A percentile compares a stretch with the other conserved stretches of the same genome.
phyloP scores from a whole-genome alignment of 2,797 vertebrate genomes.

The Pelobates cultripes region DNA sequence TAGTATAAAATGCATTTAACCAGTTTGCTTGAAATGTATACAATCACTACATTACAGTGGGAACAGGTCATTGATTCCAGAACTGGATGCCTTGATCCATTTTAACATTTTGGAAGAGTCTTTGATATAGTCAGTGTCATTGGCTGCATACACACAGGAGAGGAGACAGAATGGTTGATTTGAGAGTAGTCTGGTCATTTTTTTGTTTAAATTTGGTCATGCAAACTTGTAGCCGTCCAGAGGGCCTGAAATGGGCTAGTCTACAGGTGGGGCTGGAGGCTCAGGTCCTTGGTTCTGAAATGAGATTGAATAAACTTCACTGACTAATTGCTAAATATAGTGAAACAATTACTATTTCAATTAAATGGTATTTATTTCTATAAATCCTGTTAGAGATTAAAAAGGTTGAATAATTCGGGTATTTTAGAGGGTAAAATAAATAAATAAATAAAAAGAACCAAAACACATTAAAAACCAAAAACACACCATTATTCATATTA shows the following conservation, averaged over 20 bases:
- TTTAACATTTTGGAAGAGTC: conserved; percentile 54
- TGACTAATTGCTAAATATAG: too few relatives aligned
- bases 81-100: neutral
- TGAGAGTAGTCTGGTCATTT: conserved; percentile 70
- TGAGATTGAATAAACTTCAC: neutral
- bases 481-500: too few relatives aligned
- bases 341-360: too few relatives aligned
- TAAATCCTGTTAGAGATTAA: too few relatives aligned
- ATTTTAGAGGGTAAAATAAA: too few relatives aligned
- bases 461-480: too few relatives aligned
- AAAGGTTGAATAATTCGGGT: too few relatives aligned
- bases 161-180: conserved; percentile 54
- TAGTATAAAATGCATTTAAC: neutral
- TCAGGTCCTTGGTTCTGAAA: conserved; percentile 77
- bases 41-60: too few relatives aligned
- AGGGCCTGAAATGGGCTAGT: conserved; percentile 71
- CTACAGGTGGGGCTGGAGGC: conserved; percentile 90
- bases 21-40: too few relatives aligned
- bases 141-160: conserved; percentile 62
- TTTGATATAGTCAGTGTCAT: conserved; percentile 62
- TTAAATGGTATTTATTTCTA: too few relatives aligned
- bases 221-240: conserved; percentile 55
- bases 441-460: too few relatives aligned
- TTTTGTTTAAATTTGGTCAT: conserved; percentile 72
- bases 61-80: neutral